Percentiles rank a stretch among this genome's conserved stretches.
Evolutionary conservation across 2,888 invertebrate species (phyloP).

Genomic region (Dynastes hyllus): DNA sequence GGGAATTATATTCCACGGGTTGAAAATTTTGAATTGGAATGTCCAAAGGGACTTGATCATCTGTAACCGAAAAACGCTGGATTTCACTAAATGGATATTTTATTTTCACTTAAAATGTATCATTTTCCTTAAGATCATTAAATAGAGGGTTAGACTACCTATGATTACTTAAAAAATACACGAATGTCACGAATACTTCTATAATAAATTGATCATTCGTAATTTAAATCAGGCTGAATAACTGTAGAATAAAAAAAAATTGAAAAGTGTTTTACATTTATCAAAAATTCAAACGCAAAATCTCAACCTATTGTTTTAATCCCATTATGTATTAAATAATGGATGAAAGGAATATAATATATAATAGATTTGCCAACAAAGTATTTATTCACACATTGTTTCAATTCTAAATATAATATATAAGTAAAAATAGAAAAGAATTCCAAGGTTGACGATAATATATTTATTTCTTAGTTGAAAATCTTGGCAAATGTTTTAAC

Average conservation of each 20-base stretch:
- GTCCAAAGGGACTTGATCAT: conserved; percentile 86
- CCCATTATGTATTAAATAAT: neutral
- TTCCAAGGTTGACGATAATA: neutral
- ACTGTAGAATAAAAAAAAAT: neutral
- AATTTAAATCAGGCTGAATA: conserved; percentile 10
- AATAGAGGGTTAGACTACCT: neutral
- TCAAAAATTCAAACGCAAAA: neutral
- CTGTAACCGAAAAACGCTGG: conserved; percentile 81
- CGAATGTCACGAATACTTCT: neutral
- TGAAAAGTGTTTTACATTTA: neutral
- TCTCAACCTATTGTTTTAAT: neutral
- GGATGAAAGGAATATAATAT: neutral
- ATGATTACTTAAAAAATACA: neutral
- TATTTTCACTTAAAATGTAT: conserved; percentile 76
- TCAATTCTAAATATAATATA: conserved; percentile 12
- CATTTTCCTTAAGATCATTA: conserved; percentile 56
- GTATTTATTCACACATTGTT: neutral
- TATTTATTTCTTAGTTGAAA: neutral
- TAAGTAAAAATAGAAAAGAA: conserved; percentile 3
- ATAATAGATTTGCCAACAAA: neutral
- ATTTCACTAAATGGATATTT: conserved; percentile 80
- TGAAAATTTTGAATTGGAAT: conserved; percentile 79
- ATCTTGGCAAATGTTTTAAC: too few species aligned
- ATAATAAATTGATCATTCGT: neutral
- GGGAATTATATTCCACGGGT: conserved; percentile 84